These are phyloP conservation scores for Neosalanx taihuensis DNA, from an alignment of 2,797 vertebrate genomes.

Conservation along the genomic window DNA sequence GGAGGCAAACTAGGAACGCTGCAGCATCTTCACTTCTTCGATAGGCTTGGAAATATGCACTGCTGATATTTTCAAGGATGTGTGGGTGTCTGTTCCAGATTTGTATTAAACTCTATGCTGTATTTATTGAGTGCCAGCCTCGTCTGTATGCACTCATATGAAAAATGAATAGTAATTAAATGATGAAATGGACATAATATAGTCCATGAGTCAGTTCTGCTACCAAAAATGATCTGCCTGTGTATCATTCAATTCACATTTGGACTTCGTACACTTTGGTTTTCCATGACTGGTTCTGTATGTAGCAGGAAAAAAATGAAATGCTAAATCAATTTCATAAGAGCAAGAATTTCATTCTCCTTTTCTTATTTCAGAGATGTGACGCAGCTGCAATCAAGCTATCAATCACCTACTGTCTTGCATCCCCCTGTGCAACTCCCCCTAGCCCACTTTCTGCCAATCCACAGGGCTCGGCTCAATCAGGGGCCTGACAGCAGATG, in stretches of 20 bases:
- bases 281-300: not conserved
- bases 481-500: conserved; percentile 43
- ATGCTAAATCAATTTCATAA: not conserved
- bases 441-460: conserved; percentile 37
- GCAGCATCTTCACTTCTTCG: too few species aligned
- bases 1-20: too few species aligned
- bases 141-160: too few species aligned
- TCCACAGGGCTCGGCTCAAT: conserved; percentile 33
- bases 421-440: conserved; percentile 28
- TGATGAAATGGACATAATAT: too few species aligned
- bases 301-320: not conserved
- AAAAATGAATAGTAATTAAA: too few species aligned
- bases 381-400: conserved; percentile 38
- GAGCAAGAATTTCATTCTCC: conserved; percentile 19
- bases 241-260: not conserved
- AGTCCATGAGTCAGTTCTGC: too few species aligned
- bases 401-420: conserved; percentile 41
- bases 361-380: conserved; percentile 14
- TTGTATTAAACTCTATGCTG: too few species aligned
- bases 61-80: too few species aligned
- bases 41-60: too few species aligned
- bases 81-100: too few species aligned
- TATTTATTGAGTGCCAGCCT: too few species aligned
- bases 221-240: too few species aligned
- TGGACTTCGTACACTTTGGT: not conserved